Evolutionary conservation across 2,113 vertebrate species (phyloP).

Genomic region (Mesembrinibis cayennensis): DNA sequence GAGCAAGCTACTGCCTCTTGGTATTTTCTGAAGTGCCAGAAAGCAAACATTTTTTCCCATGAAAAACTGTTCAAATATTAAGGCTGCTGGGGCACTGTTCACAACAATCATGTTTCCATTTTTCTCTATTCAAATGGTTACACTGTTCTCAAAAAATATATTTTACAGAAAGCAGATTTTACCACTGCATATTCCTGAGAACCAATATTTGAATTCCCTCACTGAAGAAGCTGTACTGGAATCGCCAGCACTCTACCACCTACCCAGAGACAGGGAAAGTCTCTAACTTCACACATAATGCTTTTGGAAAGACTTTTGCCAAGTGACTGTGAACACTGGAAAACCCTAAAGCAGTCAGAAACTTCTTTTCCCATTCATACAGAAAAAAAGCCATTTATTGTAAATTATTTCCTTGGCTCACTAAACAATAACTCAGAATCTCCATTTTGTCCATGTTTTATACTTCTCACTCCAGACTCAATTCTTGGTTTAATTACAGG

Average conservation of each 20-base stretch:
- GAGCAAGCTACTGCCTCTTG: not conserved
- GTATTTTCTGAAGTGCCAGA: not conserved
- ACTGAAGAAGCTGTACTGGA: not conserved
- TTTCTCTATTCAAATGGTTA: not conserved
- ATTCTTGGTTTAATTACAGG: not conserved
- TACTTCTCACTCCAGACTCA: not conserved
- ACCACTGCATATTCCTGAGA: not conserved
- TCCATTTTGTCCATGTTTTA: not conserved
- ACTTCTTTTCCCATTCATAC: not conserved
- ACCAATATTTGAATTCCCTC: not conserved
- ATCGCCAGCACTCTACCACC: not conserved
- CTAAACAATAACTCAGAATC: not conserved
- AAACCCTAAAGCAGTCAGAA: not conserved
- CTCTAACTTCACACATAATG: not conserved
- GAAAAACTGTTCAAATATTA: not conserved
- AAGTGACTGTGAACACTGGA: not conserved
- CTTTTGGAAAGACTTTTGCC: not conserved
- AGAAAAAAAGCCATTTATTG: not conserved
- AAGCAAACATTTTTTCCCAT: not conserved
- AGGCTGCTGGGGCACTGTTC: not conserved
- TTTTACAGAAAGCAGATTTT: not conserved
- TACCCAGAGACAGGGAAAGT: not conserved
- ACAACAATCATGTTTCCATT: not conserved
- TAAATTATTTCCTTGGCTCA: constrained; percentile 18
- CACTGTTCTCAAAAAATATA: not conserved